These are phyloP conservation scores for Holacanthus passer DNA, from an alignment of 2,113 vertebrate species.

Conservation along the genomic window DNA sequence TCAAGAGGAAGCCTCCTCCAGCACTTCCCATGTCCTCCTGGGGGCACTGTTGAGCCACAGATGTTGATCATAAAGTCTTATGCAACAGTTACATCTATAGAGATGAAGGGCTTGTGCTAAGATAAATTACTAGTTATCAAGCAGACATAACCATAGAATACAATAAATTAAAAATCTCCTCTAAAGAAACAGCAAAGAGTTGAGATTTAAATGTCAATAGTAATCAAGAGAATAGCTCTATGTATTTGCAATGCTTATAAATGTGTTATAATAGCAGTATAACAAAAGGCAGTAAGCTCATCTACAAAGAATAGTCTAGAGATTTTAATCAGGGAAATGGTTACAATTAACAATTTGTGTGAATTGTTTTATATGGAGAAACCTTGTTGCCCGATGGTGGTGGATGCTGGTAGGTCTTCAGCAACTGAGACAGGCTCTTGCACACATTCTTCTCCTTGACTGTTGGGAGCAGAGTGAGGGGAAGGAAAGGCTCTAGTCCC, in stretches of 20 bases:
- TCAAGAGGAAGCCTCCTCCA: not conserved
- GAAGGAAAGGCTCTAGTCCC: constrained; percentile 97
- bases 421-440: constrained; percentile 94
- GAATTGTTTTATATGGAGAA: constrained; percentile 56
- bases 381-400: constrained; percentile 93
- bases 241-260: not conserved
- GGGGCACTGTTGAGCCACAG: constrained; percentile 74
- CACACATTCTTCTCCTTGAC: constrained; percentile 97
- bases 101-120: constrained; percentile 24
- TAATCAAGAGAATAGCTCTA: constrained; percentile 12
- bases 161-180: constrained; percentile 20
- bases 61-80: constrained; percentile 48
- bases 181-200: not conserved
- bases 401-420: constrained; percentile 96
- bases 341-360: not conserved
- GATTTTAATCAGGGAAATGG: constrained; percentile 7
- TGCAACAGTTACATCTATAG: constrained; percentile 57
- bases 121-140: constrained; percentile 39
- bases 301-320: not conserved
- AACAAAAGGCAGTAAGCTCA: not conserved
- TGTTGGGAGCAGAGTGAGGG: constrained; percentile 92
- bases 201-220: constrained; percentile 24
- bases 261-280: not conserved
- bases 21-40: constrained; percentile 48
- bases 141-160: constrained; percentile 31